phyloP scores from a whole-genome alignment of 2,797 vertebrate genomes.

The Austrolebias charrua region DNA sequence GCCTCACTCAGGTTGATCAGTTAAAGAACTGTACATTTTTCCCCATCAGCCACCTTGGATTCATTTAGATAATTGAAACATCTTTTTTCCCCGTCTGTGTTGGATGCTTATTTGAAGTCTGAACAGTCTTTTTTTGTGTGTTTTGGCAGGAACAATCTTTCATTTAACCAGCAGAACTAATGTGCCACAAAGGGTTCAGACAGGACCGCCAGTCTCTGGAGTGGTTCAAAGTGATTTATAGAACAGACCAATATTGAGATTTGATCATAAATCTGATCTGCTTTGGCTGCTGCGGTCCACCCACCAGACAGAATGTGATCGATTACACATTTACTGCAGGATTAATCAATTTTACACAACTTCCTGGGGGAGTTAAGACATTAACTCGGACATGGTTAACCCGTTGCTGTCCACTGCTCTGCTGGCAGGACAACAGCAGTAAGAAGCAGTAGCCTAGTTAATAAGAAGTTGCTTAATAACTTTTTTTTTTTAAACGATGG shows the following conservation, averaged over 20 bases:
- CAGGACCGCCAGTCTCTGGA: slow-evolving; percentile 8
- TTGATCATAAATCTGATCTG: slow-evolving; percentile 37
- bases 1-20: not conserved
- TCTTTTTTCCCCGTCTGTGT: slow-evolving; percentile 25
- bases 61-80: slow-evolving; percentile 53
- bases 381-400: slow-evolving; percentile 17
- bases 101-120: slow-evolving; percentile 20
- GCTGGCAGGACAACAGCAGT: not conserved
- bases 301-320: slow-evolving; percentile 21
- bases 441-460: not conserved
- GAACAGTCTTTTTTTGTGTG: slow-evolving; percentile 22
- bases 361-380: slow-evolving; percentile 5
- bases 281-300: slow-evolving; percentile 3
- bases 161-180: slow-evolving; percentile 28
- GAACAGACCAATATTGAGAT: slow-evolving; percentile 34
- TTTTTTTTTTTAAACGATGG: no score
- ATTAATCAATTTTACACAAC: slow-evolving; percentile 31
- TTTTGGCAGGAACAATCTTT: slow-evolving; percentile 29
- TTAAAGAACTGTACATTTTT: not conserved
- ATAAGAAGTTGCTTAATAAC: not conserved
- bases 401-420: not conserved
- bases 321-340: slow-evolving; percentile 27
- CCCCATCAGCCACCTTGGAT: slow-evolving; percentile 11
- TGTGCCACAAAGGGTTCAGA: slow-evolving; percentile 21
- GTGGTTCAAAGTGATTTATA: slow-evolving; percentile 29